Base-by-base conservation (phyloP, 2,113 vertebrate genomes). In the Phrynosoma platyrhinos region DNA sequence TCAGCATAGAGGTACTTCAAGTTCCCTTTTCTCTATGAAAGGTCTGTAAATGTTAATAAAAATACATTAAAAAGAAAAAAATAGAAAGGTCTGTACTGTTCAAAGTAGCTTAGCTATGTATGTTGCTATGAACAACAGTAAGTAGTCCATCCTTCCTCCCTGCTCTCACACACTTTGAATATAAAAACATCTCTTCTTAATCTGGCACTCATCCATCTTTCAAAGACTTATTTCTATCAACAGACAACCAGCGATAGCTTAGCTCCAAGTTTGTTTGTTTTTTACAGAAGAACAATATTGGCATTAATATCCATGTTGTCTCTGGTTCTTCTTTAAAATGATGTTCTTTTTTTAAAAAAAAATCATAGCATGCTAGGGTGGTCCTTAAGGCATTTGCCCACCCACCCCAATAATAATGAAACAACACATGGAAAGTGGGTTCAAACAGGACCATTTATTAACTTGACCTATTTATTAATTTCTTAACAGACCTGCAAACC, bases 381-480 rank as follows among this genome's bases (percentile, higher is more conserved):
- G 10, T 78, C 69, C 68, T 87, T 75, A 40, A 42, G 68, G 3
- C 47, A 83, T 92, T 93, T 66, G 72, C 68, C 87, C n/a, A n/a
- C n/a, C n/a, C n/a, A n/a, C n/a, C n/a, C n/a, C n/a, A n/a, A n/a
- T n/a, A n/a, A n/a, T n/a, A n/a, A n/a, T n/a, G n/a, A n/a, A n/a
- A n/a, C n/a, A n/a, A n/a, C n/a, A n/a, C n/a, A n/a, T n/a, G n/a
- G n/a, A n/a, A n/a, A n/a, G n/a, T n/a, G n/a, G n/a, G n/a, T n/a
- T n/a, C n/a, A n/a, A n/a, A n/a, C n/a, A n/a, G n/a, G n/a, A n/a
- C n/a, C n/a, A n/a, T n/a, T n/a, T n/a, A n/a, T n/a, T n/a, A n/a
- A n/a, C n/a, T n/a, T n/a, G n/a, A n/a, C n/a, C n/a, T n/a, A n/a
- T n/a, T n/a, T n/a, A n/a, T n/a, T n/a, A n/a, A n/a, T n/a, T n/a